These are phyloP conservation scores for Pecten maximus DNA, from an alignment of 2,888 invertebrate genomes.

Conservation along the genomic window DNA sequence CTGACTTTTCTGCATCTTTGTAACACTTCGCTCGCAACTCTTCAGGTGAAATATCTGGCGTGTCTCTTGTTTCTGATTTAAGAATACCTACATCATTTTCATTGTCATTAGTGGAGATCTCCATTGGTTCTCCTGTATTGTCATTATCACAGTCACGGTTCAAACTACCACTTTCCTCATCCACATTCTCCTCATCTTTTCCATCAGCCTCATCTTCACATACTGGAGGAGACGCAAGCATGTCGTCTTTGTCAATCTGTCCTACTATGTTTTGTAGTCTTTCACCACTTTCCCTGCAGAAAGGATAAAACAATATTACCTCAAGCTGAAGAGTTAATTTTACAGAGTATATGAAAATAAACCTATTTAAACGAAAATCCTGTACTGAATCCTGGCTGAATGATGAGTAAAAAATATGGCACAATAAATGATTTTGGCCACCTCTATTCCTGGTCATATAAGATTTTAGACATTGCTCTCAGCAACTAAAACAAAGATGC, in stretches of 20 bases:
- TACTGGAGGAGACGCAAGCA: neutral
- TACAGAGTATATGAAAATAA: too few relatives aligned
- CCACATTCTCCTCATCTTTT: slow-evolving; percentile 45
- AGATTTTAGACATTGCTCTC: too few relatives aligned
- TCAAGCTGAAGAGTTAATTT: too few relatives aligned
- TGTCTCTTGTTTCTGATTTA: neutral
- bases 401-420: too few relatives aligned
- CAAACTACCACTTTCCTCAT: slow-evolving; percentile 35
- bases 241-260: slow-evolving; percentile 14
- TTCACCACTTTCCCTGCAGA: slow-evolving; percentile 22
- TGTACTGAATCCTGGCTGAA: too few relatives aligned
- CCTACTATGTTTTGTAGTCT: neutral
- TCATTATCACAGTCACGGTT: slow-evolving; percentile 41
- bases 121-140: slow-evolving; percentile 39
- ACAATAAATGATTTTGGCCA: too few relatives aligned
- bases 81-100: slow-evolving; percentile 48
- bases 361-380: too few relatives aligned
- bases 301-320: neutral
- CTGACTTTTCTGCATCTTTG: slow-evolving; percentile 3
- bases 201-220: slow-evolving; percentile 20
- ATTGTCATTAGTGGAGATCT: slow-evolving; percentile 44
- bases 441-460: too few relatives aligned
- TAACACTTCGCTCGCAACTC: slow-evolving; percentile 54
- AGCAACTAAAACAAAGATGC: too few relatives aligned
- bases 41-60: slow-evolving; percentile 41